Evolutionary conservation across 2,888 invertebrate genomes (phyloP).

Genomic region (Boloria selene): DNA sequence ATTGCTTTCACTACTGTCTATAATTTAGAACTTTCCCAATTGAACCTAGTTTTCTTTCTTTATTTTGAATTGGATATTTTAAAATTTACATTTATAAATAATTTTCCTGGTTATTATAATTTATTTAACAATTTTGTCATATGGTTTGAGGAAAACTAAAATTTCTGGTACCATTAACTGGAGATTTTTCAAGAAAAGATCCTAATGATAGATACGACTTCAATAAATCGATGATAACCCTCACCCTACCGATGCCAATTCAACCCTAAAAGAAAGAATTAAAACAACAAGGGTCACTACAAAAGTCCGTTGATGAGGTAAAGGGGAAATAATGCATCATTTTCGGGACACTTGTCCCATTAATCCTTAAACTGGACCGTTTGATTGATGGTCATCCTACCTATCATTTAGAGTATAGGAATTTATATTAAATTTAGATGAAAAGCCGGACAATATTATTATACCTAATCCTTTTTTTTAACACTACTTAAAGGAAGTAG

Average conservation of each 20-base stretch:
- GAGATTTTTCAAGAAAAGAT: conserved; percentile 1
- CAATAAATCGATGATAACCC: conserved; percentile 35
- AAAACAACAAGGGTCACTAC: conserved; percentile 73
- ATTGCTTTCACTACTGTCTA: conserved; percentile 8
- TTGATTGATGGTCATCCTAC: conserved; percentile 61
- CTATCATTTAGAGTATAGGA: conserved; percentile 44
- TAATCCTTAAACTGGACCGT: conserved; percentile 62
- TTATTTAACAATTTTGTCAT: too few species aligned
- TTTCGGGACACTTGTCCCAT: conserved; percentile 77
- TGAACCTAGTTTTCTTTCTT: neutral
- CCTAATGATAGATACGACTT: conserved; percentile 6
- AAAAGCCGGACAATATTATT: neutral
- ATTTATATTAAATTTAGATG: conserved; percentile 56
- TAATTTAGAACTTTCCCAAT: conserved; percentile 10
- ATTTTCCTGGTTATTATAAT: neutral
- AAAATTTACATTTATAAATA: neutral
- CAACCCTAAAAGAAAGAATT: conserved; percentile 75
- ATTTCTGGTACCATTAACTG: neutral
- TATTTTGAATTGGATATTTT: too few species aligned
- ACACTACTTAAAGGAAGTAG: too few species aligned
- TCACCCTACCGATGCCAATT: conserved; percentile 49
- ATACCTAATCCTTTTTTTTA: neutral
- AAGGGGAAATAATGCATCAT: conserved; percentile 80
- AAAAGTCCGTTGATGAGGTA: conserved; percentile 77
- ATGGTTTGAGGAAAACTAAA: too few species aligned